These are phyloP conservation scores for Temnopleurus reevesii DNA, from an alignment of 53 echinoderm and acorn worm species.

Conservation along the genomic window DNA sequence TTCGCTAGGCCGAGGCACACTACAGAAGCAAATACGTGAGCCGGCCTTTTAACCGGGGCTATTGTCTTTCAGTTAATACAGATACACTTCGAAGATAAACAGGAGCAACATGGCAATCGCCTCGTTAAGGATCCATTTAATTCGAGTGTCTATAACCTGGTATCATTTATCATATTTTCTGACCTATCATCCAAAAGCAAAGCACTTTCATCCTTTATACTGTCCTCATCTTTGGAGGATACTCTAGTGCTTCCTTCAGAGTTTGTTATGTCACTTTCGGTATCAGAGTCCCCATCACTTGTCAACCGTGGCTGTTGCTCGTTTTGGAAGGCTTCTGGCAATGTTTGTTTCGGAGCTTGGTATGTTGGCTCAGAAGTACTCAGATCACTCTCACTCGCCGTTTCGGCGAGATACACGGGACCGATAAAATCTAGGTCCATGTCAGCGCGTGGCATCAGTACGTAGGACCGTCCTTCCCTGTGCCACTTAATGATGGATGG, in stretches of 20 bases:
- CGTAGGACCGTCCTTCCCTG: slow-evolving; percentile 21
- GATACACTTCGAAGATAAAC: too few species aligned
- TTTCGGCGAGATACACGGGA: slow-evolving; percentile 41
- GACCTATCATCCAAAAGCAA: neutral
- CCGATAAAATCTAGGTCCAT: slow-evolving; percentile 41
- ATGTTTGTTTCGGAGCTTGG: too few species aligned
- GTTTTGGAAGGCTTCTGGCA: neutral
- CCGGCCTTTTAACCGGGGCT: too few species aligned
- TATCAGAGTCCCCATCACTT: neutral
- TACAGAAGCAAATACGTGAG: too few species aligned
- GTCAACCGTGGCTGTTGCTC: neutral
- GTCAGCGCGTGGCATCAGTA: neutral
- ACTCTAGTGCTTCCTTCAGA: neutral
- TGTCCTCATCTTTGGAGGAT: slow-evolving; percentile 11
- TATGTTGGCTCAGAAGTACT: neutral
- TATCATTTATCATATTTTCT: neutral
- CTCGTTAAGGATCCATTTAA: too few species aligned
- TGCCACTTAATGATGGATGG: slow-evolving; percentile 46
- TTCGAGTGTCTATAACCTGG: too few species aligned
- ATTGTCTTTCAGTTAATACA: too few species aligned
- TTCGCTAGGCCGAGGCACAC: too few species aligned
- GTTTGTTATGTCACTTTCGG: neutral
- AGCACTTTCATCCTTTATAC: slow-evolving; percentile 3
- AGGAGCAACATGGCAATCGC: too few species aligned
- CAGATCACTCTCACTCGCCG: slow-evolving; percentile 32